Conservation (phyloP, 2,888 invertebrate species). For the Drosophila nigritarsus region DNA sequence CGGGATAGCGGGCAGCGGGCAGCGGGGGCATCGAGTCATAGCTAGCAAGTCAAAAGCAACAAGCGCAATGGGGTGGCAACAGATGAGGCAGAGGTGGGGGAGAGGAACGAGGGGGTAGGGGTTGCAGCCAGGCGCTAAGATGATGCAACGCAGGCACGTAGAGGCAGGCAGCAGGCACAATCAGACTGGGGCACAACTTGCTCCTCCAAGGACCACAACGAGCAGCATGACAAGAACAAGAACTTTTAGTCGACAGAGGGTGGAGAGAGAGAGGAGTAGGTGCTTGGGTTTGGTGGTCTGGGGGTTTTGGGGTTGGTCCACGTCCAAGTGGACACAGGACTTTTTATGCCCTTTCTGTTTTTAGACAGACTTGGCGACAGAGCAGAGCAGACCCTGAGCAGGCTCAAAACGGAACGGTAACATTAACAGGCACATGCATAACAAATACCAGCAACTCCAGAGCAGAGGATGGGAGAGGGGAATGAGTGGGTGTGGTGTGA, state of each 20-base stretch:
- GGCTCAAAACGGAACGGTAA: slow-evolving; percentile 46
- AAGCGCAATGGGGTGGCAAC: slow-evolving; percentile 51
- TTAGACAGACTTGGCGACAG: slow-evolving; percentile 32
- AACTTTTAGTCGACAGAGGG: slow-evolving; percentile 35
- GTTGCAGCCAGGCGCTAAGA: slow-evolving; percentile 46
- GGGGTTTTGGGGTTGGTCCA: slow-evolving; percentile 2
- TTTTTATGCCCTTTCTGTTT: slow-evolving; percentile 47
- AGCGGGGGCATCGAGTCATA: slow-evolving; percentile 3
- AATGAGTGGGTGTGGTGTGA: background rate
- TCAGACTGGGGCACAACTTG: slow-evolving; percentile 12
- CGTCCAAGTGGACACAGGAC: slow-evolving; percentile 44
- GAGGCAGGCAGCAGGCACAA: slow-evolving; percentile 6
- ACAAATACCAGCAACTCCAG: slow-evolving; percentile 54
- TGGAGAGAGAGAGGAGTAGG: slow-evolving; percentile 6
- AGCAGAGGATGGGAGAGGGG: background rate
- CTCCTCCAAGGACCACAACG: slow-evolving; percentile 11
- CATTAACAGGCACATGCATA: slow-evolving; percentile 66
- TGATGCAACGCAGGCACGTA: slow-evolving; percentile 73
- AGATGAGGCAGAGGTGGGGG: background rate
- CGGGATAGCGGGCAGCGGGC: slow-evolving; percentile 36
- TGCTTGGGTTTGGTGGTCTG: background rate
- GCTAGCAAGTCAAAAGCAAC: slow-evolving; percentile 65
- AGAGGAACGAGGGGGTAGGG: background rate
- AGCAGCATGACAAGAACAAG: slow-evolving; percentile 32
- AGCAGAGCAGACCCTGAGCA: slow-evolving; percentile 14